Base-by-base conservation (phyloP, 2,797 vertebrate genomes). In the Myiotriccus ornatus region DNA sequence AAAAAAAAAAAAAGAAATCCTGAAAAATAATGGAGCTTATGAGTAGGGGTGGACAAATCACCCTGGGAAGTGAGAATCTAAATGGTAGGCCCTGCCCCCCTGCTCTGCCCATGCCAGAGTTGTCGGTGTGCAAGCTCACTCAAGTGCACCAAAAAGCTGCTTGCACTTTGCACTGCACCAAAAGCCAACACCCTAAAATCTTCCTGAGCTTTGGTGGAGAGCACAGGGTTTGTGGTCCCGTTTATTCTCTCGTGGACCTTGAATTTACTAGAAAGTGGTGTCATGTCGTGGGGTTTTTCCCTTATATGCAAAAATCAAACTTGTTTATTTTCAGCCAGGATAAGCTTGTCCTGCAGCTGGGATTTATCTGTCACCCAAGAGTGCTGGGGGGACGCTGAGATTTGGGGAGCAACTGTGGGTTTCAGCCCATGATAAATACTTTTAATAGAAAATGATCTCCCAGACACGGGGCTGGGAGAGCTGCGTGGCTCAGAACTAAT, bases 331-430 rank as follows among this genome's bases (percentile, higher is more conserved):
- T 90, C 35, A 87, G 41, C 16, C 25, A 28, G 50, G 37, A 24
- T 59, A 83, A 93, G 3, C 23, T 78, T 37, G 18, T 77, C 21
- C 39, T 73, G 35, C 20, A 62, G 1, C 8, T 17, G 14, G 12
- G 30, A 7, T 67, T 70, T 63, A 25, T 13, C 39, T 84, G n/a
- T 63, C n/a, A 30, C 55, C 27, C 14, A 20, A 2, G 44, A 60
- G 56, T 0, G 0, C 41, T 68, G 1, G 0, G 12, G 0, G 12
- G 19, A 25, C 19, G 8, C 30, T 27, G 22, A 64, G 32, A n/a
- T 60, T 9, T 80, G 76, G 37, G 37, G 19, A 71, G 69, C 18
- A 83, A 9, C 47, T 57, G 16, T 46, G 43, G 3, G 4, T 56
- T 87, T 65, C 18, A 62, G 39, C 9, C 60, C 10, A 12, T 0